Percentiles rank a stretch among this genome's conserved stretches.
phyloP scores from a whole-genome alignment of 1,140 invertebrate genomes.

The Drosophila carrolli region DNA sequence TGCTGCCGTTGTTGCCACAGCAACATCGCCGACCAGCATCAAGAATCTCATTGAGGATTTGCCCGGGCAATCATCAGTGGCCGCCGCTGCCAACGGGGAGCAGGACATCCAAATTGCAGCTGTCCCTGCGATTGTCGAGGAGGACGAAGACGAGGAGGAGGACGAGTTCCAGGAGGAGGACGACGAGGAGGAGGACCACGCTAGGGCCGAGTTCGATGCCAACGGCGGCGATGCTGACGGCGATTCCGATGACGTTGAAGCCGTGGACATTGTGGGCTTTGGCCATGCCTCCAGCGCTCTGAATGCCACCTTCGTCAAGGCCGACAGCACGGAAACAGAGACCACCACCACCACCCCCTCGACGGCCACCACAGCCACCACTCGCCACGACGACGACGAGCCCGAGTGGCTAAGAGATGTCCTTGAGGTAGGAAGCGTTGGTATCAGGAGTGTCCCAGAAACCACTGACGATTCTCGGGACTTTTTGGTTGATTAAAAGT shows the following conservation, averaged over 20 bases:
- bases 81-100: conserved; percentile 29
- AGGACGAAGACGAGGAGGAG: conserved; percentile 25
- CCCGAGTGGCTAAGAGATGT: conserved; percentile 87
- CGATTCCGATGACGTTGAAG: conserved; percentile 74
- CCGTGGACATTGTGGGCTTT: conserved; percentile 75
- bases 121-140: conserved; percentile 47
- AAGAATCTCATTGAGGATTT: conserved; percentile 78
- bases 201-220: conserved; percentile 54
- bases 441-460: background rate
- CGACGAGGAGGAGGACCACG: conserved; percentile 47
- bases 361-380: conserved; percentile 77
- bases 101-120: conserved; percentile 61
- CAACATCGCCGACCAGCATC: conserved; percentile 78
- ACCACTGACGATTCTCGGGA: background rate
- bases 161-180: conserved; percentile 21
- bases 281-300: conserved; percentile 48
- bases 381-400: conserved; percentile 85
- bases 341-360: conserved; percentile 68
- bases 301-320: conserved; percentile 67
- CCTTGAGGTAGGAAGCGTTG: conserved; percentile 73
- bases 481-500: background rate
- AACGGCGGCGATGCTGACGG: conserved; percentile 53
- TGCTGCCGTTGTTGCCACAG: conserved; percentile 79
- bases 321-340: conserved; percentile 71
- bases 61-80: conserved; percentile 25